These are phyloP conservation scores for Lasioglossum figueresi DNA, from an alignment of 2,888 invertebrate species.

Conservation along the genomic window DNA sequence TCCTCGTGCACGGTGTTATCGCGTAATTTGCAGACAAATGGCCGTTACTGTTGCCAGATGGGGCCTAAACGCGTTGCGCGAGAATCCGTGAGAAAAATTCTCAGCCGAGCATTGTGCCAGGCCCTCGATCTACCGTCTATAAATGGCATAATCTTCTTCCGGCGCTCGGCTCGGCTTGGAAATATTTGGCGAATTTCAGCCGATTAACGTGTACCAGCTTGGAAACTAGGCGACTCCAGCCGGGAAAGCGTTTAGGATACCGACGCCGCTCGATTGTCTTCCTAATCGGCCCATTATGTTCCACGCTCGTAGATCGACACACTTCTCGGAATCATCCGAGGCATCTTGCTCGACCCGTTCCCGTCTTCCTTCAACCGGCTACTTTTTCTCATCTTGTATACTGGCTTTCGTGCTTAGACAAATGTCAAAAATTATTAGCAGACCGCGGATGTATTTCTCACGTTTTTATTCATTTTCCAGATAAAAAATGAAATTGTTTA, in stretches of 20 bases:
- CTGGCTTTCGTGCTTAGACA: not conserved
- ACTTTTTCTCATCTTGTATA: too few relatives aligned
- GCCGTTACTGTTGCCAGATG: constrained; percentile 59
- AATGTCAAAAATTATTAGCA: not conserved
- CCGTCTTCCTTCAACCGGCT: not conserved
- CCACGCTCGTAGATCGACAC: constrained; percentile 4
- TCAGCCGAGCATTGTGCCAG: constrained; percentile 50
- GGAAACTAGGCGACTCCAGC: constrained; percentile 29
- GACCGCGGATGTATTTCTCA: not conserved
- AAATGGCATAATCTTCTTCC: constrained; percentile 65
- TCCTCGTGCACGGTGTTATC: constrained; percentile 34
- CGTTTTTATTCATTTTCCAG: too few relatives aligned
- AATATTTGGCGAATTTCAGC: constrained; percentile 50
- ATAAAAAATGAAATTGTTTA: too few relatives aligned
- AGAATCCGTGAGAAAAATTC: constrained; percentile 63
- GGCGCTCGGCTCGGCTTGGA: constrained; percentile 28
- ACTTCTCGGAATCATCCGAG: constrained; percentile 2
- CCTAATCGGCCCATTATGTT: constrained; percentile 6
- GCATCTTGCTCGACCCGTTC: not conserved
- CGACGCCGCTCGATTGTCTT: constrained; percentile 7
- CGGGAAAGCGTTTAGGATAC: constrained; percentile 21
- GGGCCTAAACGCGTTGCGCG: constrained; percentile 50
- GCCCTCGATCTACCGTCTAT: constrained; percentile 50
- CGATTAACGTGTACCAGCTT: constrained; percentile 36
- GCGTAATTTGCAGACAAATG: constrained; percentile 63